Base-by-base conservation (phyloP, 2,113 vertebrate genomes). In the Ptilonorhynchus violaceus region DNA sequence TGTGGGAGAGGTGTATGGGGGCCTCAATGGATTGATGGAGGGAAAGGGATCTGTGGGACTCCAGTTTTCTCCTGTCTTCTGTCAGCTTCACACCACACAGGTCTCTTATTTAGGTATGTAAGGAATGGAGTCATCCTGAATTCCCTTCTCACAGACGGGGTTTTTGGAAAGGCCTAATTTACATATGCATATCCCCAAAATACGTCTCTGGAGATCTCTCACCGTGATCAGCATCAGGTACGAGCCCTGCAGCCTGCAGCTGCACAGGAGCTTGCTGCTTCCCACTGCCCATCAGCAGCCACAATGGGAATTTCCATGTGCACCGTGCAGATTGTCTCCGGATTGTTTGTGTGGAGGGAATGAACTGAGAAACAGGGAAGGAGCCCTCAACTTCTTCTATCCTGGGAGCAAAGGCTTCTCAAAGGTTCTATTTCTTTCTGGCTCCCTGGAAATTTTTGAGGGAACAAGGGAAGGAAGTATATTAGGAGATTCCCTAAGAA, bases 21-120 rank as follows among this genome's bases (percentile, higher is more conserved):
- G 7, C 11, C n/a, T 77, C 0, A 0, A 1, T 58, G 63, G 41
- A 21, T 11, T 78, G 88, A 9, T 11, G 23, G 66, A 90, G 3
- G 31, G 9, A 10, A 85, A 83, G 53, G 42, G 30, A 59, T 39
- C 74, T 67, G 19, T 30, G 28, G 15, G 41, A 66, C 46, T 66
- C 31, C 44, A 22, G 8, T 58, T 92, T 70, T 58, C 56, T 81
- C 25, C 35, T 81, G 41, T 58, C 10, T 81, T n/a, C 31, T n/a
- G 10, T 22, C 81, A 85, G 15, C 46, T 66, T 87, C 55, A 62
- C 37, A 31, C 30, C 30, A 37, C 39, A 83, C 67, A 68, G 25
- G 2, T 33, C 37, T 60, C 30, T 47, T 56, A 11, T 9, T 50
- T 33, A 33, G 21, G 13, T 59, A 4, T 15, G 18, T 25, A 37